These are phyloP conservation scores for Acronicta leporina DNA, from an alignment of 2,888 invertebrate species.

Conservation along the genomic window DNA sequence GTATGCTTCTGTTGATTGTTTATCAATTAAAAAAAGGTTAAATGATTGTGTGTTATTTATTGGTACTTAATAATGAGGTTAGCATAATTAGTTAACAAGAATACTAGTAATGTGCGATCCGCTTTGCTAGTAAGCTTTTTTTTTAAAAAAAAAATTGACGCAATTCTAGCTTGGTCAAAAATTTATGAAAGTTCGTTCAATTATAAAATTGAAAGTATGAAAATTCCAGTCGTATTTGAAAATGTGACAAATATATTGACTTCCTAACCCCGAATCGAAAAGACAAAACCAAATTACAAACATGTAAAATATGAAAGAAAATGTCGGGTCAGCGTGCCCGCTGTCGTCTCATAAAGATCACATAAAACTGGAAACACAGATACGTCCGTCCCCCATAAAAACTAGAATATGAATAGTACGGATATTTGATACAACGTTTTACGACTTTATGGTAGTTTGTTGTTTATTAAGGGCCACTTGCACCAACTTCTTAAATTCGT, in stretches of 20 bases:
- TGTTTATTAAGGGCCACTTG: no score
- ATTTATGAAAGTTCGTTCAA: no score
- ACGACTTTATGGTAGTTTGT: slow-evolving; percentile 73
- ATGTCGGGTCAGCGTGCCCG: slow-evolving; percentile 70
- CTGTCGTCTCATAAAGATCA: slow-evolving; percentile 74
- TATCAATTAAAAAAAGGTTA: slow-evolving; percentile 77
- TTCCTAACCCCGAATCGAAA: slow-evolving; percentile 45
- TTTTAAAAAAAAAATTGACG: no score
- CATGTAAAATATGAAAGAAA: slow-evolving; percentile 66
- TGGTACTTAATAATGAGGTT: not conserved
- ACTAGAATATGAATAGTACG: slow-evolving; percentile 79
- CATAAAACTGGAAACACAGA: slow-evolving; percentile 82
- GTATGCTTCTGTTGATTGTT: slow-evolving; percentile 82
- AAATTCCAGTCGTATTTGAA: not conserved
- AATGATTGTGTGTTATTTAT: slow-evolving; percentile 56
- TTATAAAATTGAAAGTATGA: no score
- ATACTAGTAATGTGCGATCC: no score
- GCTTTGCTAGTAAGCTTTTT: no score
- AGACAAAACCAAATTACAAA: slow-evolving; percentile 69
- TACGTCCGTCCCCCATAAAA: slow-evolving; percentile 82
- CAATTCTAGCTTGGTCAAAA: no score
- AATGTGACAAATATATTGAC: slow-evolving; percentile 4
- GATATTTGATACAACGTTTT: slow-evolving; percentile 81
- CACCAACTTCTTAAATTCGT: no score
- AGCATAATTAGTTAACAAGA: no score